Evolutionary conservation across 2,888 invertebrate species (phyloP), one percentile per base, ranked within the genome.

Genomic region (Hypselothyrea guttata): DNA sequence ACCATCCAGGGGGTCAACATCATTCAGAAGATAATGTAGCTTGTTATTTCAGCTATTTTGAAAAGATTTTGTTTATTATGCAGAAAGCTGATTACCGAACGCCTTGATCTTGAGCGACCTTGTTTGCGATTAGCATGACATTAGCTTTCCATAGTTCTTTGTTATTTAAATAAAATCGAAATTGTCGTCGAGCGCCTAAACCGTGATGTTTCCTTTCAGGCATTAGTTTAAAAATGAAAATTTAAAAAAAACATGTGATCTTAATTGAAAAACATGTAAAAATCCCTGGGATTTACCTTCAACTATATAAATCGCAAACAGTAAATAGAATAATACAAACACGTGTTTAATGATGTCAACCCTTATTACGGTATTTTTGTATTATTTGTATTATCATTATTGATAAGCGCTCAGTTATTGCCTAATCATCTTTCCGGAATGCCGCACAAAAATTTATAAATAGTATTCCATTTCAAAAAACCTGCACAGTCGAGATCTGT

Each of bases 41-140:
- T 58, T 75, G 59, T 81, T 84, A 44, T 77, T 81, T 84, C 42
- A 66, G 60, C 42, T 60, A 55, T 49, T 60, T 69, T 78, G 41
- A 64, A 67, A 53, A 61, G 67, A 68, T 46, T 66, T 73, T 59
- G 38, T 66, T 65, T 73, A 58, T 65, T 62, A 82, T 82, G 66
- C 78, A 78, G 77, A 77, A 60, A 51, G 38, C 48, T 62, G 76
- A 83, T 77, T 75, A 58, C 52, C 44, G 46, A 46, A 40, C 58
- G 70, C 71, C 69, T 86, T 86, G 88, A 86, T 75, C 86, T 85
- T 79, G 62, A 40, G 56, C 63, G 81, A 78, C 84, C 75, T 75
- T 69, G 73, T 74, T 82, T 82, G 64, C 47, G 73, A 67, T 71
- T 71, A 58, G 44, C 70, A 79, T 70, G 70, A 75, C 72, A 64